These are phyloP conservation scores for Etheostoma spectabile DNA, from an alignment of 2,113 vertebrate species.

Conservation along the genomic window DNA sequence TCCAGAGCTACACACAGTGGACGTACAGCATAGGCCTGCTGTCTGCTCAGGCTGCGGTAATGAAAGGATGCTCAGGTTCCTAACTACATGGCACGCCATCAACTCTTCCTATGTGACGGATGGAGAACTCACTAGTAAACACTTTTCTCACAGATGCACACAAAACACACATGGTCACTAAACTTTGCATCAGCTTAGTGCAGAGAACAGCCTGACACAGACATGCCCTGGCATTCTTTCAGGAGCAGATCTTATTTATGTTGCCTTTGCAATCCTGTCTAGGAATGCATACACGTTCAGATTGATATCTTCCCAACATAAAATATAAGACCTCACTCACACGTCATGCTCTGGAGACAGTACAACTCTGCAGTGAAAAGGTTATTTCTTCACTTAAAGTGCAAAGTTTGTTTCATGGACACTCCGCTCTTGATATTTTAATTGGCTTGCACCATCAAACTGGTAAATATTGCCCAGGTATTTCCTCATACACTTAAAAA, in stretches of 20 bases:
- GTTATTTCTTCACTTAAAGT: constrained; percentile 3
- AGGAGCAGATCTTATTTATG: constrained; percentile 50
- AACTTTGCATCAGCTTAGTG: background rate
- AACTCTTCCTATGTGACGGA: background rate
- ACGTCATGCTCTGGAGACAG: background rate
- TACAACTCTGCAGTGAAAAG: background rate
- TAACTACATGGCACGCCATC: background rate
- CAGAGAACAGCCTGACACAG: constrained; percentile 19
- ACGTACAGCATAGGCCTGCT: background rate
- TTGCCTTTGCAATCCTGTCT: constrained; percentile 32
- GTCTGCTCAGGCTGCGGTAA: background rate
- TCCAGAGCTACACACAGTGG: too few relatives aligned
- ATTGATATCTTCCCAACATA: constrained; percentile 18
- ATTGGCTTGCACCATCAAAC: constrained; percentile 35
- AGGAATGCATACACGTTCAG: background rate
- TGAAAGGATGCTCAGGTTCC: background rate
- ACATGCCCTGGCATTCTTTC: constrained; percentile 8
- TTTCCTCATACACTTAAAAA: constrained; percentile 57
- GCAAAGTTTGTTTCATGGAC: constrained; percentile 60
- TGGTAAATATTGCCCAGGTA: constrained; percentile 49
- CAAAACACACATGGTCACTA: background rate
- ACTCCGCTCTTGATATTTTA: constrained; percentile 49
- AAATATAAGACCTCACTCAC: constrained; percentile 16
- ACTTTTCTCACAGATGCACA: background rate
- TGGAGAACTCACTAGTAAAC: background rate